Base-by-base conservation (phyloP, 2,888 invertebrate genomes). In the Nomada hirtipes region DNA sequence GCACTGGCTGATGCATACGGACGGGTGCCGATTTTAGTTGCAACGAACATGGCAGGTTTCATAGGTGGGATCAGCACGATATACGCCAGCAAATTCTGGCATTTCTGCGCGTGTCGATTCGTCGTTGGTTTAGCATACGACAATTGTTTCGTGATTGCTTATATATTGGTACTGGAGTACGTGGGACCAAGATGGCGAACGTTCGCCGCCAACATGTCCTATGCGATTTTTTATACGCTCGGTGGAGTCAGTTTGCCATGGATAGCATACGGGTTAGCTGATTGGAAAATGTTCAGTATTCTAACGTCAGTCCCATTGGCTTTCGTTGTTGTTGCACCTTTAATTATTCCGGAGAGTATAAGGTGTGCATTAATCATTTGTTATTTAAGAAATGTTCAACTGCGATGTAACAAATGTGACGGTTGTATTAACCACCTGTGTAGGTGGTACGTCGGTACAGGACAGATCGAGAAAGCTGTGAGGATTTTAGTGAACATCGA, bases 141-240 rank as follows among this genome's bases (percentile, higher is more conserved):
- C 79, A 89, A 88, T 50, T 83, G 76, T 2, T 90, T 87, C 64
- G 83, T 72, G 23, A 61, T 85, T 47, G 83, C 85, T 1, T 90
- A 90, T 23, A 90, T 90, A 69, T 83, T 90, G 94, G 95, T 94
- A 4, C 84, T 95, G 61, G 95, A 95, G 84, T 95, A 95, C 92
- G 94, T 95, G 57, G 95, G 95, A 0, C 92, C 94, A 0, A 91
- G 92, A 0, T 94, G 95, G 91, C 94, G 95, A 23, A 95, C 95
- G 1, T 94, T 93, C 93, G 94, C 94, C 36, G 95, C 94, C 1
- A 95, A 95, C 90, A 94, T 95, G 92, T 94, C 95, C 1, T 94
- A 95, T 55, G 95, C 95, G 0, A 83, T 95, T 60, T 95, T 92
- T 92, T 95, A 94, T 91, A 95, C 95, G 4, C 83, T 93, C 52